Percentiles rank a stretch among this genome's conserved stretches.
These are phyloP conservation scores for Phyllopteryx taeniolatus DNA, from an alignment of 2,113 vertebrate genomes.

Conservation along the genomic window DNA sequence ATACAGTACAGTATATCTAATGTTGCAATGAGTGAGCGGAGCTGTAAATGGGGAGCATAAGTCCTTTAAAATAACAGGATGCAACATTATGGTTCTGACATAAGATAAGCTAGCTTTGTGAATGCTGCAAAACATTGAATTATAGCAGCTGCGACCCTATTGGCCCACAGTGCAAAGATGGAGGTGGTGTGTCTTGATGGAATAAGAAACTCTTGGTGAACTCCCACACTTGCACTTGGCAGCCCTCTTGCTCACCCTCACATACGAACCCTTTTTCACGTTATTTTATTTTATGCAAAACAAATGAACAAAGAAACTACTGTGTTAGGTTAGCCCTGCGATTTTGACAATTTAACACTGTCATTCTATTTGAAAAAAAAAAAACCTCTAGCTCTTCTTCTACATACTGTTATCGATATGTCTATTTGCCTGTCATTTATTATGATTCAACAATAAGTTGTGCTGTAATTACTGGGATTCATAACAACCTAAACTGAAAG, in stretches of 20 bases:
- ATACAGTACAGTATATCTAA: too few relatives aligned
- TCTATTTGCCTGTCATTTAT: background rate
- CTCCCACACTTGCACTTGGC: constrained; percentile 46
- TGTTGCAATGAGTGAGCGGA: background rate
- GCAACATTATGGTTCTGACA: background rate
- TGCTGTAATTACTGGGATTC: background rate
- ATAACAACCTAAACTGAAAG: constrained; percentile 1
- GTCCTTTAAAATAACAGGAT: background rate
- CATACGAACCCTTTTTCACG: background rate
- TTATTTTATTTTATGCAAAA: constrained; percentile 20
- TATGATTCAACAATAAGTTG: background rate
- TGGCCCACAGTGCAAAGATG: constrained; percentile 13
- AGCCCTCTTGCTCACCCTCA: constrained; percentile 14
- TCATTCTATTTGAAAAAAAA: background rate
- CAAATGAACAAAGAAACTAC: constrained; percentile 9
- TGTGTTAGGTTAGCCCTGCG: background rate
- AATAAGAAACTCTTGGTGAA: constrained; percentile 47
- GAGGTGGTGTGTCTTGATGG: constrained; percentile 46
- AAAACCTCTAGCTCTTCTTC: background rate
- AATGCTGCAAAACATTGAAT: constrained; percentile 31
- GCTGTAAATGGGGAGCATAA: too few relatives aligned
- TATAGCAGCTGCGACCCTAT: constrained; percentile 14
- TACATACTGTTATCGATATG: background rate
- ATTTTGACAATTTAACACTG: background rate
- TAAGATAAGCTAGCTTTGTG: background rate